Evolutionary conservation across 2,113 vertebrate species (phyloP), one percentile per base, ranked within the genome.

Genomic region (Cygnus atratus): DNA sequence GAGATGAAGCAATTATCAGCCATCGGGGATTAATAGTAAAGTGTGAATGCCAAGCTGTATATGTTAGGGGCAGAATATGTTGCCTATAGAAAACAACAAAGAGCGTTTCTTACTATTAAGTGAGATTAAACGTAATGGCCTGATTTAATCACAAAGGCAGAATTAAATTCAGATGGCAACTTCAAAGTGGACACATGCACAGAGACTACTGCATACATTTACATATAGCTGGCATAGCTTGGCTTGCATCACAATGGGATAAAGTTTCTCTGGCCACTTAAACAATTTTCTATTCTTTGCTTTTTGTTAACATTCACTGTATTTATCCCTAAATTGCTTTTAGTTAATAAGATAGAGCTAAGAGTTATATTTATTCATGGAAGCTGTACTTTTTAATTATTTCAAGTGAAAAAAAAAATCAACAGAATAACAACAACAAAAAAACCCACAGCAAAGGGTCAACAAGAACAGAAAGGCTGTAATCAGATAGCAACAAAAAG

Each of bases 71-170:
- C 97, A 98, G 98, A 98, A 98, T 98, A 98, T 98, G 98, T 98
- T 98, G 97, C 98, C 98, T 98, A 98, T 98, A 98, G 98, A 98
- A 98, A 98, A 96, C 98, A 97, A 98, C 98, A 98, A 98, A 98
- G 97, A 97, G 92, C 96, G 96, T 97, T 97, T 97, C 97, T 98
- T 97, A 98, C 98, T 98, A 98, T 98, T 98, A 98, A 98, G 98
- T 98, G 98, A 98, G 98, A 98, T 98, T 98, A 98, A 98, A 98
- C 97, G 98, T 98, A 98, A 98, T 98, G 97, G 98, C 97, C 98
- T 98, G 98, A 98, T 98, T 98, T 98, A 97, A 98, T 98, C 98
- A 98, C 98, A 98, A 98, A 98, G 95, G 95, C 98, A 98, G 98
- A 98, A 98, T 98, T 98, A 98, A 98, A 98, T 98, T 98, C 98